phyloP scores from a whole-genome alignment of 2,888 invertebrate species.

The Scaptomyza reducta region DNA sequence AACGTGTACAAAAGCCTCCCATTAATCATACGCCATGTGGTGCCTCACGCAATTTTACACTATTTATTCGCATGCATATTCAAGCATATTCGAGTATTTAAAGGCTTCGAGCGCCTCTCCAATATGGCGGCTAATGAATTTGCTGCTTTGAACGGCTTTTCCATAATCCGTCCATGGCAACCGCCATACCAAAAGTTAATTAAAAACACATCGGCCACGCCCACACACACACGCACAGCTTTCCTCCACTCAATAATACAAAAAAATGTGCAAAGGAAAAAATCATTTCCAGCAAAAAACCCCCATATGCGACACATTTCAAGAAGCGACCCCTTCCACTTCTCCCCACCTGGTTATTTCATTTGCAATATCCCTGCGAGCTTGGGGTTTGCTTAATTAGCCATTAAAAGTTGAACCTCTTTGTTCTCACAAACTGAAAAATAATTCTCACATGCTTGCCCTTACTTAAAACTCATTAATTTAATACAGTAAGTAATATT shows the following conservation, averaged over 20 bases:
- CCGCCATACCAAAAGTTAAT: constrained; percentile 59
- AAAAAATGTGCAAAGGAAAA: constrained; percentile 24
- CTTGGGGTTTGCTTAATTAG: constrained; percentile 46
- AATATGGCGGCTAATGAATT: constrained; percentile 42
- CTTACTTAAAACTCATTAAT: too few species aligned
- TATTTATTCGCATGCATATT: constrained; percentile 1
- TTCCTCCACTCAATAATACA: constrained; percentile 4
- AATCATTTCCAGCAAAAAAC: constrained; percentile 30
- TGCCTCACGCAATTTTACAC: constrained; percentile 36
- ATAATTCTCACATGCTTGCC: too few species aligned
- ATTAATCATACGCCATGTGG: constrained; percentile 78
- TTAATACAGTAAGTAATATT: neutral
- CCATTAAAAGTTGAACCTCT: constrained; percentile 35
- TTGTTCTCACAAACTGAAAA: neutral
- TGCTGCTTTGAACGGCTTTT: constrained; percentile 34
- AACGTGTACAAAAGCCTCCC: constrained; percentile 57
- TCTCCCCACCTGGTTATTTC: constrained; percentile 22
- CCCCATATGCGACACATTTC: constrained; percentile 3
- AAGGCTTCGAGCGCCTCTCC: neutral
- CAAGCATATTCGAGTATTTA: neutral
- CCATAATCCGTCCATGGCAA: constrained; percentile 43
- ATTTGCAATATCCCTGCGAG: constrained; percentile 54
- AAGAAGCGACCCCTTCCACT: constrained; percentile 2
- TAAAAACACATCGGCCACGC: constrained; percentile 55
- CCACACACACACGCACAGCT: neutral